Evolutionary conservation across 2,797 vertebrate species (phyloP), one percentile per base, ranked within the genome.

Genomic region (Pelobates cultripes): DNA sequence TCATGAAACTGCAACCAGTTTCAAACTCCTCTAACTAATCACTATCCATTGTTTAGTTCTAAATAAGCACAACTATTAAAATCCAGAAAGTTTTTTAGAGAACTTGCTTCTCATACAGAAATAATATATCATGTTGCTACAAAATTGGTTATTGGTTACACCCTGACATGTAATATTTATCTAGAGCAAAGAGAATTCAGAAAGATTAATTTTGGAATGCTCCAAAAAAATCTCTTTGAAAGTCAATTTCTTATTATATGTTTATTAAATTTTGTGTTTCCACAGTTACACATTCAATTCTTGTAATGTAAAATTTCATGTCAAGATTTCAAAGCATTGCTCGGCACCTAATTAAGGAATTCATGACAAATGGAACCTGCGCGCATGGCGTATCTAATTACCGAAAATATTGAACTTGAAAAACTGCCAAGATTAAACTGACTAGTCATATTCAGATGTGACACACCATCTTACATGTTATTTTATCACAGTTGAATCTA

Each of bases 261-360:
- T 64, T 64, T 64, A 64, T 64, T 64, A 64, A 40, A 64, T 64
- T 64, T 64, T 64, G 61, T 64, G 61, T 64, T 64, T 64, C 61
- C 61, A 41, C 61, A 3, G 61, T 64, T 64, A 40, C 61, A 64
- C 28, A 64, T 64, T 64, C 12, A 64, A 40, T 64, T 64, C 61
- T 64, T 64, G 61, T 28, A 64, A 64, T 28, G 17, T 28, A 64
- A 17, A 60, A 40, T 64, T 3, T 64, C 17, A 64, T 64, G 61
- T 64, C 61, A 64, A 40, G 2, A 17, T 64, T 64, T 64, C 61
- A 64, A 64, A 64, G 61, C 61, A 40, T 64, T 64, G 61, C 17
- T 64, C 28, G 10, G 61, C 10, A 64, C 61, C 61, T 64, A 64
- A 64, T 64, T 64, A 64, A 64, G 61, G 61, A 64, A 64, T 64